Base-by-base conservation (phyloP, 1,140 invertebrate genomes). In the Sminthurides bifidus region DNA sequence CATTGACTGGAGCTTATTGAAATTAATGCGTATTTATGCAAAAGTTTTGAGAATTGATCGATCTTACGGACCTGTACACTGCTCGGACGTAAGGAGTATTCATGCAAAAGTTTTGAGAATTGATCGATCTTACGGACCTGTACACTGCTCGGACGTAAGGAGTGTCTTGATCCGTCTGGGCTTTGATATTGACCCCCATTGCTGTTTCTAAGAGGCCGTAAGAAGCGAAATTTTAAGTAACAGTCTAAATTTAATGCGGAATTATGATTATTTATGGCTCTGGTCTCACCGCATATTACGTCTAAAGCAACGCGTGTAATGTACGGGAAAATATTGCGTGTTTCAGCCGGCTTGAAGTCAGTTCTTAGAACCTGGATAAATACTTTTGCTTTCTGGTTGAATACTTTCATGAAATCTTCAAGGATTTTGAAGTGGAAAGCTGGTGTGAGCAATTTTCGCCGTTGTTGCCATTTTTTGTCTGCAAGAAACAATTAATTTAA, bases 371-470 rank as follows among this genome's bases (percentile, higher is more conserved):
- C 79, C 3, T 79, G 68, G 0, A 82, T 74, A 44, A 93, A 71
- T 19, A 79, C 74, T 6, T 76, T 69, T 27, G 80, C 75, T 63
- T 92, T 85, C 59, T 84, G 80, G 62, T 84, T 82, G 69, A 94
- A 89, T 1, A 91, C 77, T 19, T 81, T 78, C 8, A 90, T 66
- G 66, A 92, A 93, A 61, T 86, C 80, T 61, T 93, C 82, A 35
- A 94, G 73, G 43, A 94, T 89, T 54, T 82, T 79, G 66, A 91
- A 90, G 71, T 92, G 90, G 69, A 94, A 93, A 0, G 87, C 81
- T 21, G 90, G 90, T 1, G 89, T 93, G 8, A 94, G 67, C 46
- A 91, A 74, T 71, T 85, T 90, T n/a, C 50, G 89, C 49, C 78
- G 66, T 1, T 56, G 65, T 14, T 69, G 68, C 79, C 79, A 81